Evolutionary conservation across 2,113 vertebrate species (phyloP).

Genomic region (Indri indri): DNA sequence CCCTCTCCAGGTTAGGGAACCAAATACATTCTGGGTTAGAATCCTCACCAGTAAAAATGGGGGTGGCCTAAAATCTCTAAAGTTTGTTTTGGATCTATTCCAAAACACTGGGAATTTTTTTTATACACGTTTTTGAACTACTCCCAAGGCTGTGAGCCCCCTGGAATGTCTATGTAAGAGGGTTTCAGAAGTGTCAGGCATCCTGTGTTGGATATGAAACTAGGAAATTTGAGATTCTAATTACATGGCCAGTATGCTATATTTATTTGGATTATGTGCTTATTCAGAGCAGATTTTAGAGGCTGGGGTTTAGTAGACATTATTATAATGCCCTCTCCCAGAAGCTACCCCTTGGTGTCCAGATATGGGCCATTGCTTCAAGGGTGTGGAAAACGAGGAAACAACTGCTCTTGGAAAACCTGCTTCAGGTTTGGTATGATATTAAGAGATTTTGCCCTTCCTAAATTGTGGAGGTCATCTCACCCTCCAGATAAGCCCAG

Average conservation of each 20-base stretch:
- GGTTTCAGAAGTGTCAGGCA: not conserved
- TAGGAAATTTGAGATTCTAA: not conserved
- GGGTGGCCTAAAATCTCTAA: not conserved
- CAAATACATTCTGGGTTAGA: not conserved
- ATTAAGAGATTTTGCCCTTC: not conserved
- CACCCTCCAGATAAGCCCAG: not conserved
- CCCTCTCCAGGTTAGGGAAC: not conserved
- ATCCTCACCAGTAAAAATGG: not conserved
- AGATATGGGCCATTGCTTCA: not conserved
- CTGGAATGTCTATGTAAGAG: not conserved
- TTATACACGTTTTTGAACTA: not conserved
- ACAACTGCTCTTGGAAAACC: not conserved
- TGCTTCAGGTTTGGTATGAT: not conserved
- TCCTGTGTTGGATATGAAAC: not conserved
- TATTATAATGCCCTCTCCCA: not conserved
- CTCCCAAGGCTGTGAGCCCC: not conserved
- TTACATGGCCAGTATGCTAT: not conserved
- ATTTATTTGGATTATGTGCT: not conserved
- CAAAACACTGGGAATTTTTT: not conserved
- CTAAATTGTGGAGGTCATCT: not conserved
- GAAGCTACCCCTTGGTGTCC: not conserved
- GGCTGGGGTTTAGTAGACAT: not conserved
- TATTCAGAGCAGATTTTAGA: not conserved
- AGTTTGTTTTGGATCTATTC: not conserved
- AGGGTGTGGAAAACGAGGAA: not conserved